Conservation (phyloP, 2,888 invertebrate genomes). For the Tiphia femorata region DNA sequence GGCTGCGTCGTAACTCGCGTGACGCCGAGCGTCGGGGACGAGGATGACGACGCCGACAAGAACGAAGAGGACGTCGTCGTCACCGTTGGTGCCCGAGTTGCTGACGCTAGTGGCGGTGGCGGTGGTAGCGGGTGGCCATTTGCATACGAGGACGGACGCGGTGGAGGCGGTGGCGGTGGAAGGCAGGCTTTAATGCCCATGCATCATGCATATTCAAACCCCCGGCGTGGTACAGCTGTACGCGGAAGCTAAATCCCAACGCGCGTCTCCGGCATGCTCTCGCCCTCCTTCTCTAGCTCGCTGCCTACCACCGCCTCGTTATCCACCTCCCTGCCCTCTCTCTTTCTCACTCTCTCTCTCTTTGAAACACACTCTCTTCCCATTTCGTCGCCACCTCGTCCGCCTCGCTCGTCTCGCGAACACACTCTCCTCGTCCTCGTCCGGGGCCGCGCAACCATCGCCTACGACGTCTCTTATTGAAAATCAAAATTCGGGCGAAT, state of each 20-base stretch:
- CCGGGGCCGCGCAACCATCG: conserved; percentile 19
- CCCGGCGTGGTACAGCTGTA: conserved; percentile 64
- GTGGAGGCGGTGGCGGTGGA: conserved; percentile 29
- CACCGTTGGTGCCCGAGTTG: conserved; percentile 23
- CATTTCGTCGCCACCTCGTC: conserved; percentile 3
- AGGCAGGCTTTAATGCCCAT: conserved; percentile 65
- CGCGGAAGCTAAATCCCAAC: conserved; percentile 66
- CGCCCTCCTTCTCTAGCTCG: conserved; percentile 14
- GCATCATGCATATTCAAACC: conserved; percentile 69
- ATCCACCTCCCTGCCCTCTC: neutral
- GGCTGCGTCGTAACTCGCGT: too few species aligned
- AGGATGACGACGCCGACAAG: neutral
- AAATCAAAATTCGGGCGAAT: conserved; percentile 67
- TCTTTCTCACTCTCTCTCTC: neutral
- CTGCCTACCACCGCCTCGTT: conserved; percentile 4
- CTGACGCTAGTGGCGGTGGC: conserved; percentile 35
- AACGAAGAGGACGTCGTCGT: conserved; percentile 18
- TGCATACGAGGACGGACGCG: conserved; percentile 60
- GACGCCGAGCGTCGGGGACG: too few species aligned
- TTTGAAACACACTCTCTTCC: conserved; percentile 2
- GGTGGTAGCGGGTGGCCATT: conserved; percentile 55
- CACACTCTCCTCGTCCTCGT: too few species aligned
- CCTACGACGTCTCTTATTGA: conserved; percentile 58
- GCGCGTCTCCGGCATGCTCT: conserved; percentile 46
- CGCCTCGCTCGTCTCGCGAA: conserved; percentile 1